phyloP scores from a whole-genome alignment of 2,113 vertebrate genomes.

The Pachycephala philippinensis region DNA sequence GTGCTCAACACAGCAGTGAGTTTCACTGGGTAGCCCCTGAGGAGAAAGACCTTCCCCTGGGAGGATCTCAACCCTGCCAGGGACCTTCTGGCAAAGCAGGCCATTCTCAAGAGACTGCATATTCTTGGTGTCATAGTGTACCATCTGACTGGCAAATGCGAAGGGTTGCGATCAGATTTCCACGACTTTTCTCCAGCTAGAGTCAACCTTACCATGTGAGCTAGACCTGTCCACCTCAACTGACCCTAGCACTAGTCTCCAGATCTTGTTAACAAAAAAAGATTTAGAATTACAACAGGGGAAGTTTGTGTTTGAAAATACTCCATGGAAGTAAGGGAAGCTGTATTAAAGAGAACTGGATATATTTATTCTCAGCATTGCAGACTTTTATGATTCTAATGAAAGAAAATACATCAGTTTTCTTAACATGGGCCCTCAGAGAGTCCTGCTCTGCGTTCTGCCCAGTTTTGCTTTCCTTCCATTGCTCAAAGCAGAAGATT shows the following conservation, averaged over 20 bases:
- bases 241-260: not conserved
- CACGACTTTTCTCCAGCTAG: not conserved
- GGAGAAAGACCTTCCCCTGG: not conserved
- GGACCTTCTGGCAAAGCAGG: not conserved
- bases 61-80: not conserved
- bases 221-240: not conserved
- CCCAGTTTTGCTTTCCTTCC: not conserved
- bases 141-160: not conserved
- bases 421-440: not conserved
- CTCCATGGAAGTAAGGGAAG: not conserved
- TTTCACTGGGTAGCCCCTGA: not conserved
- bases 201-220: not conserved
- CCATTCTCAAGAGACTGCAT: not conserved
- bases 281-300: not conserved
- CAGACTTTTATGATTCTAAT: conserved; percentile 10
- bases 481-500: not conserved
- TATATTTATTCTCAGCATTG: not conserved
- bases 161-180: not conserved
- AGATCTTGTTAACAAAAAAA: not conserved
- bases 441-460: not conserved
- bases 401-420: conserved; percentile 1
- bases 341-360: not conserved
- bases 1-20: not conserved
- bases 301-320: not conserved
- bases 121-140: not conserved